Evolutionary conservation across 1,140 invertebrate species (phyloP).

Genomic region (Coenobita brevimanus): DNA sequence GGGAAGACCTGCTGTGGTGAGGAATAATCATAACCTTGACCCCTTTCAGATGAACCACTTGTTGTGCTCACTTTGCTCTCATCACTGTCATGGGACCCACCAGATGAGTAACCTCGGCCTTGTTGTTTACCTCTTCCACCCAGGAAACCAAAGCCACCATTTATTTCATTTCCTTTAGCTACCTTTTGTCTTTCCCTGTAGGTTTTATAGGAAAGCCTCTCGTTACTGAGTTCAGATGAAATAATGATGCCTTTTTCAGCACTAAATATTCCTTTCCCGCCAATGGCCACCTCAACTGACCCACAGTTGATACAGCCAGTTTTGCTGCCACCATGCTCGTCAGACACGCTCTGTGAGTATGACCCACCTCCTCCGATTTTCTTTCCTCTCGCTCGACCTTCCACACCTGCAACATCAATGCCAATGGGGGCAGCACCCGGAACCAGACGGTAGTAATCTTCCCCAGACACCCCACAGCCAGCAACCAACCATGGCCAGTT

Average conservation of each 20-base stretch:
- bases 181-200: not conserved
- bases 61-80: no score
- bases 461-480: conserved; percentile 77
- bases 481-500: conserved; percentile 89
- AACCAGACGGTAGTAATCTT: conserved; percentile 23
- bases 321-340: not conserved
- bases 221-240: conserved; percentile 33
- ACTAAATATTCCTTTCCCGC: conserved; percentile 56
- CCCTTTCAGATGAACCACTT: no score
- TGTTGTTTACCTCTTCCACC: conserved; percentile 13
- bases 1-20: no score
- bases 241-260: conserved; percentile 60
- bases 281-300: conserved; percentile 45
- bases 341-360: conserved; percentile 24
- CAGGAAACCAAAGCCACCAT: not conserved
- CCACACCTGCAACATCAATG: conserved; percentile 40
- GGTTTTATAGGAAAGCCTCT: conserved; percentile 42
- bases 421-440: conserved; percentile 47
- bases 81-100: no score
- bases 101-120: not conserved
- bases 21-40: no score
- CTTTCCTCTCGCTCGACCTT: conserved; percentile 47
- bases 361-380: not conserved
- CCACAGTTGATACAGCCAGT: conserved; percentile 60
- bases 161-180: not conserved